phyloP scores from a whole-genome alignment of 2,888 invertebrate species.

The Sepiola atlantica region DNA sequence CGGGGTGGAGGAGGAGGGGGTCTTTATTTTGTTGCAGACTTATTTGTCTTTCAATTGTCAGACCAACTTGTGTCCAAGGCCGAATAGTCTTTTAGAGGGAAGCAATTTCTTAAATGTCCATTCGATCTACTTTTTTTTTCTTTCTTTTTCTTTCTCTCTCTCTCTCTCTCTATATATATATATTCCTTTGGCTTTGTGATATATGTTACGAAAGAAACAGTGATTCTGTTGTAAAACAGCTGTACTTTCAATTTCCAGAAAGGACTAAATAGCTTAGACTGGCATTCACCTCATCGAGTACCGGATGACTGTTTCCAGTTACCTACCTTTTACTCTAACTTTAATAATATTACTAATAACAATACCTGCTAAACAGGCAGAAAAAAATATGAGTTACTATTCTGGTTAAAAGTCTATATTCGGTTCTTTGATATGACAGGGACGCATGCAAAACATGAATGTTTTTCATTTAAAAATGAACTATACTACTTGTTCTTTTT shows the following conservation, averaged over 20 bases:
- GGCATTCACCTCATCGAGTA: neutral
- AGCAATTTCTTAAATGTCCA: neutral
- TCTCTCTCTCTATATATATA: neutral
- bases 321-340: neutral
- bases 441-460: no score
- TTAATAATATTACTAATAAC: neutral
- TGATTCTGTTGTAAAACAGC: neutral
- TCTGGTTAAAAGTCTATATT: neutral
- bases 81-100: neutral
- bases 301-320: neutral
- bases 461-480: no score
- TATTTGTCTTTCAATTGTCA: conserved; percentile 23
- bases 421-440: no score
- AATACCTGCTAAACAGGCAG: neutral
- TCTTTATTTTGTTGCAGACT: conserved; percentile 19
- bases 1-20: neutral
- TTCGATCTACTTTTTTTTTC: neutral
- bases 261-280: neutral
- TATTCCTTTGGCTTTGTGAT: conserved; percentile 32
- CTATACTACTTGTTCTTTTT: no score
- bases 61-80: conserved; percentile 6
- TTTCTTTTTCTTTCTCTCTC: no score
- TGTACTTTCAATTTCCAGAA: neutral
- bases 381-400: neutral
- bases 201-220: neutral